Base-by-base conservation (phyloP, 2,797 vertebrate genomes). In the Emydoidea blandingii region DNA sequence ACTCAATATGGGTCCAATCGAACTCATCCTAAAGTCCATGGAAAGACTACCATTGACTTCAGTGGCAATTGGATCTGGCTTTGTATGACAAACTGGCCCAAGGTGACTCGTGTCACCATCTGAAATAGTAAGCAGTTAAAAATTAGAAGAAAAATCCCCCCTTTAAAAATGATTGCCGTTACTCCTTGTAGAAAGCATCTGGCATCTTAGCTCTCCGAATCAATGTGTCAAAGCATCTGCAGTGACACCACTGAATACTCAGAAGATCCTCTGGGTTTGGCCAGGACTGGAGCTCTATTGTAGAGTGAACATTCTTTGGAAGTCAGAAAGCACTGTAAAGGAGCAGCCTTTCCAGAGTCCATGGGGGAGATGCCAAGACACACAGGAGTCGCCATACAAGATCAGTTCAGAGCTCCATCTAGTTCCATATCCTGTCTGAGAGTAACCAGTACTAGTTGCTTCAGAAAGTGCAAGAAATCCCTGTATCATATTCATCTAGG, bases 241-340 rank as follows among this genome's bases (percentile, higher is more conserved):
- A n/a, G n/a, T 68, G 76, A 95, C 59, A 65, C 49, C 23, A 41
- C 87, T 29, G 57, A 59, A 31, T 59, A 59, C 57, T 59, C 57
- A 59, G 81, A 91, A 88, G 54, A 79, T 52, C 10, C 93, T 93
- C 80, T 96, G 52, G 31, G 9, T 91, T 57, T 41, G 50, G 41
- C 57, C 82, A 94, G 88, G 44, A 92, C 89, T 0, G 94, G 62
- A 93, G 31, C 54, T 81, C 68, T 81, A 62, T 47, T 81, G n/a
- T 79, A 94, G 94, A 85, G 59, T 85, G 14, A 23, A 87, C 27
- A 78, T 50, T 50, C 50, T 50, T 16, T 50, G 50, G 15, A 50
- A 50, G 50, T 50, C 50, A 50, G 50, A 50, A 50, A 16, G 50
- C 50, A 50, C 50, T 50, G 50, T 50, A 50, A 50, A 50, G 50